A percentile compares a stretch with the other conserved stretches of the same genome.
phyloP scores from a whole-genome alignment of 1,140 invertebrate genomes.

The Drosophila ohnishii region DNA sequence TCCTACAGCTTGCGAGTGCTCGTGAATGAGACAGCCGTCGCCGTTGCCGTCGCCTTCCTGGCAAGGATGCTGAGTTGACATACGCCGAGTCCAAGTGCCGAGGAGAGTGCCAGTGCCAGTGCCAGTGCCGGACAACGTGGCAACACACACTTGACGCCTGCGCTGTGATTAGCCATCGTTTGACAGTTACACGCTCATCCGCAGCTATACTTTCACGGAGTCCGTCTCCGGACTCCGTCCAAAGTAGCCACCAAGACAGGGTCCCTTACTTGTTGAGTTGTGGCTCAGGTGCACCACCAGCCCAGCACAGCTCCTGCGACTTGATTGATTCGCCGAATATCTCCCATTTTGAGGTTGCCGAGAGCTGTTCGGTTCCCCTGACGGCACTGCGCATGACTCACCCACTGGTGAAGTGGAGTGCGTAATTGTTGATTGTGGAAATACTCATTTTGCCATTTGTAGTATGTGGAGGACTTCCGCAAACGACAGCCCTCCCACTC shows the following conservation, averaged over 20 bases:
- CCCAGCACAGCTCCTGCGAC: neutral
- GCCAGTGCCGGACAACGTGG: conserved; percentile 11
- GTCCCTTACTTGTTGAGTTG: conserved; percentile 37
- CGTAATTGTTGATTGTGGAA: conserved; percentile 69
- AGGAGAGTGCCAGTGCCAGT: conserved; percentile 12
- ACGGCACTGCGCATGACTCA: conserved; percentile 54
- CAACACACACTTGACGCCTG: conserved; percentile 47
- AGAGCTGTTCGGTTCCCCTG: conserved; percentile 31
- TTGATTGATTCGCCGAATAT: conserved; percentile 5
- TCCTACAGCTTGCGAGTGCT: conserved; percentile 8
- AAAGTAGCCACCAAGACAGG: neutral
- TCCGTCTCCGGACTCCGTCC: neutral
- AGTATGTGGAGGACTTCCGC: conserved; percentile 14
- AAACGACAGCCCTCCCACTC: neutral
- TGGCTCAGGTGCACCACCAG: neutral
- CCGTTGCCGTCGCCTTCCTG: neutral
- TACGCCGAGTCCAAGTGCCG: conserved; percentile 8
- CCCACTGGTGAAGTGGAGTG: conserved; percentile 28
- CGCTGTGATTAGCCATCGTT: conserved; percentile 26
- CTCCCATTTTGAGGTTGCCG: conserved; percentile 2
- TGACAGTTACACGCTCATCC: conserved; percentile 44
- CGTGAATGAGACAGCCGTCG: neutral
- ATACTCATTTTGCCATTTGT: neutral
- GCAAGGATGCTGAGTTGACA: conserved; percentile 34
- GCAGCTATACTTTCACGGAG: conserved; percentile 6